Base-by-base conservation (phyloP, 2,888 invertebrate genomes). In the Pteria penguin region DNA sequence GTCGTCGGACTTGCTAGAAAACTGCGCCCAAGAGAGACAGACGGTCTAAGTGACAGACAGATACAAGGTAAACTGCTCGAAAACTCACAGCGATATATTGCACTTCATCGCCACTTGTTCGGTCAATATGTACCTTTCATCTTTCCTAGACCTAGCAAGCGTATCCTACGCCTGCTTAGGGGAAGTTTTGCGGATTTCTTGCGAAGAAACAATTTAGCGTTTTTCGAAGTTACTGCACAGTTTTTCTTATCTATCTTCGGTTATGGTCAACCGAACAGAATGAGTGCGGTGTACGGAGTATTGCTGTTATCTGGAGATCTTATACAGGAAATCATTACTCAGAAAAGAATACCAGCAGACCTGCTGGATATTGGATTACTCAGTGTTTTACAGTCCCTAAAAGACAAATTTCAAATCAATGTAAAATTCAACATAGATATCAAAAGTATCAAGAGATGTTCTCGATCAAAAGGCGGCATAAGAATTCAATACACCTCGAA, bases 181-280 rank as follows among this genome's bases (percentile, higher is more conserved):
- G 72, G 72, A 22, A 65, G 65, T 4, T 33, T 65, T 11, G 22
- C 27, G 14, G 72, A 72, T 65, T 72, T 72, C 27, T 55, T 72
- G 22, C 8, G 14, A 11, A n/a, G 72, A 18, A 65, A 72, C 31
- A n/a, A 36, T 11, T 3, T 72, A 4, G 14, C 18, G 24, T 29
- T 72, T 14, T 57, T 72, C 5, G 65, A 57, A 36, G 32, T 57
- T 22, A 32, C 68, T 27, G 11, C n/a, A 14, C 58, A 65, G 22
- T 14, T 36, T 8, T 24, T 29, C 4, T 65, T 32, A 22, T 65
- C 72, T 14, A 11, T 36, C 1, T 14, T 58, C 32, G 72, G 72
- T 4, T 72, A 72, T n/a, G 72, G 72, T n/a, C 33, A 22, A 33
- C n/a, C 55, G 24, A 45, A 72, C 26, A 65, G 65, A 22, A 57